Evolutionary conservation across 1,140 invertebrate genomes (phyloP).

Genomic region (Pseudomyrmex dendroicus): DNA sequence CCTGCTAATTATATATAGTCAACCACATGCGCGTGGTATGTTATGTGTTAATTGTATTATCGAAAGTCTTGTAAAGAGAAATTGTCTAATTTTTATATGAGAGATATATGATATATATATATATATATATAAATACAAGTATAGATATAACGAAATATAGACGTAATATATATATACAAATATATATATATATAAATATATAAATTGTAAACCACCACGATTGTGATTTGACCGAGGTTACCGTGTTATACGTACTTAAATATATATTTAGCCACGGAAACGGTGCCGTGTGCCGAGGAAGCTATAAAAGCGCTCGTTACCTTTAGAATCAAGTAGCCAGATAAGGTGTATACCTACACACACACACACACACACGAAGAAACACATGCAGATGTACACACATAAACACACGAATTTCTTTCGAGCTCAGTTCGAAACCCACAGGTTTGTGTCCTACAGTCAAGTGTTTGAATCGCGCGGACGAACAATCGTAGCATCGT

Average conservation of each 20-base stretch:
- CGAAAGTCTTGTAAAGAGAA: slow-evolving; percentile 13
- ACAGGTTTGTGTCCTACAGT: slow-evolving; percentile 36
- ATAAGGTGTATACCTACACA: slow-evolving; percentile 6
- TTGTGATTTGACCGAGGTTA: slow-evolving; percentile 85
- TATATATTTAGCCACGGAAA: slow-evolving; percentile 61
- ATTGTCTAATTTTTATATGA: slow-evolving; percentile 66
- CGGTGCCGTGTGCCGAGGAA: slow-evolving; percentile 61
- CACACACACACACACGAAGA: neutral
- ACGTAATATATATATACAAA: slow-evolving; percentile 28
- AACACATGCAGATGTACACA: neutral
- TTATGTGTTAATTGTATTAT: slow-evolving; percentile 19
- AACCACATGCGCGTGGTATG: slow-evolving; percentile 44
- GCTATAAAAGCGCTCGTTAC: slow-evolving; percentile 75
- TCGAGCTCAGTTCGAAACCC: slow-evolving; percentile 53
- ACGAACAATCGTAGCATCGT: slow-evolving; percentile 48
- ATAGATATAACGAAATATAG: slow-evolving; percentile 50
- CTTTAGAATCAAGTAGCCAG: slow-evolving; percentile 72
- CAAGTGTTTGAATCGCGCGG: slow-evolving; percentile 16
- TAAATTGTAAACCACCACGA: slow-evolving; percentile 73
- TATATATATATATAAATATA: slow-evolving; percentile 30
- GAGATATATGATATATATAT: slow-evolving; percentile 45
- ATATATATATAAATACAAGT: slow-evolving; percentile 54
- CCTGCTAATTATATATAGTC: slow-evolving; percentile 63
- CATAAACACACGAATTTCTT: neutral
- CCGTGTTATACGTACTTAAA: slow-evolving; percentile 81